Evolutionary conservation across 2,797 vertebrate species (phyloP).

Genomic region (Lacerta bilineata): DNA sequence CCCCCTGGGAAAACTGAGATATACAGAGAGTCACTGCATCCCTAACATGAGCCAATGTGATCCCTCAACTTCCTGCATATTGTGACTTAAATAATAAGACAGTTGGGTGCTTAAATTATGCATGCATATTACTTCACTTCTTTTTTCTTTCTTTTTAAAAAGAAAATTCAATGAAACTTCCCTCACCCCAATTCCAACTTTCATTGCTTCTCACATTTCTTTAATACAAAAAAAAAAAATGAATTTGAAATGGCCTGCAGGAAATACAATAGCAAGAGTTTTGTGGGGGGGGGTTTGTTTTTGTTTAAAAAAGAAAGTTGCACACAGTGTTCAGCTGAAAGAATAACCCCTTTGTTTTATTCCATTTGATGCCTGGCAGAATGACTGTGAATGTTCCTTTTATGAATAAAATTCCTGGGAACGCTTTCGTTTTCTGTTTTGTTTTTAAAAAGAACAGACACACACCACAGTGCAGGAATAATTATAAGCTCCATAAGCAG

Average conservation of each 20-base stretch:
- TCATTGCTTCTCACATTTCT: slow-evolving; percentile 61
- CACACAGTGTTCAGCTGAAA: slow-evolving; percentile 9
- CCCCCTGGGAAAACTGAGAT: not conserved
- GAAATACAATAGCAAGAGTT: slow-evolving; percentile 44
- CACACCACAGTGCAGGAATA: not conserved
- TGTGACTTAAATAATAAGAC: slow-evolving; percentile 45
- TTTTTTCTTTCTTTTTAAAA: not conserved
- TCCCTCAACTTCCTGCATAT: not conserved
- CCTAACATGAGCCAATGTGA: not conserved
- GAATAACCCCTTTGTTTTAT: not conserved
- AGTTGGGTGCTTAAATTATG: slow-evolving; percentile 45
- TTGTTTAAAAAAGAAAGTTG: slow-evolving; percentile 49
- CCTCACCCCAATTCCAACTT: not conserved
- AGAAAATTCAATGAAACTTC: too few relatives aligned
- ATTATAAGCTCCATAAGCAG: not conserved
- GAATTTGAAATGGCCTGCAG: slow-evolving; percentile 45
- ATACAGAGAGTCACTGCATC: not conserved
- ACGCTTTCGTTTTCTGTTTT: too few relatives aligned
- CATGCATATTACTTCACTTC: slow-evolving; percentile 38
- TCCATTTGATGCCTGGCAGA: slow-evolving; percentile 45
- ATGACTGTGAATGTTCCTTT: slow-evolving; percentile 60
- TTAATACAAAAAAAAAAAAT: slow-evolving; percentile 34
- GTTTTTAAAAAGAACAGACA: not conserved
- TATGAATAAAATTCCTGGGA: slow-evolving; percentile 20
- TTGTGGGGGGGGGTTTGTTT: slow-evolving; percentile 6